Evolutionary conservation across 2,113 vertebrate genomes (phyloP), one percentile per base, ranked within the genome.

Genomic region (Odocoileus hemionus): DNA sequence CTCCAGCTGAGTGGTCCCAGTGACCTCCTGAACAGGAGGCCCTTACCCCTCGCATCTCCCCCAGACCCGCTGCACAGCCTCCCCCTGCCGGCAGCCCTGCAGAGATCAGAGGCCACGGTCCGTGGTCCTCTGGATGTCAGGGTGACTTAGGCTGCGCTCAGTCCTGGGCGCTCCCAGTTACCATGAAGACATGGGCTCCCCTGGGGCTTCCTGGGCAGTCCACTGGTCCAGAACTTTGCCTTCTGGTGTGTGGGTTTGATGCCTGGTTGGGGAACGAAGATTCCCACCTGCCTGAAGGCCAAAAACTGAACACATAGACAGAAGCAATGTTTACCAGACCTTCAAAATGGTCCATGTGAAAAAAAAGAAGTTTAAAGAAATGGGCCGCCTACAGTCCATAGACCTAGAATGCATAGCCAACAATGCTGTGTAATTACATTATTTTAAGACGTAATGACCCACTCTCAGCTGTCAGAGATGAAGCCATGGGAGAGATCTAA

Each of bases 51-150:
- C 4, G 5, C 52, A 0, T 43, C 26, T 33, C 12, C 14, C 4
- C 28, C 19, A 57, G 36, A 25, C 36, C 52, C 3, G 0, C 36
- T 0, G 26, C 26, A 4, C 36, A 2, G 0, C 12, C 17, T 5
- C 4, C 10, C 52, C 33, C 36, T 25, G 50, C 7, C 1, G 1
- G 52, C 36, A 15, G 67, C 5, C 4, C 88, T 30, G 16, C 11
- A 0, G 21, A 60, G 52, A 82, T 21, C 64, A 70, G 12, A 36
- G n/a, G 64, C 64, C n/a, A 70, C 0, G 19, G 19, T 23, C 19
- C 0, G 1, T 1, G 16, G 3, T 45, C 2, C 0, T 50, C 25
- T 7, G 43, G 19, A 3, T 39, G n/a, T 11, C 17, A 33, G 52
- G 43, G 0, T 5, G 57, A 80, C 4, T 10, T 25, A 47, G 23